phyloP scores from a whole-genome alignment of 1,140 invertebrate species.

The Coenobita brevimanus region DNA sequence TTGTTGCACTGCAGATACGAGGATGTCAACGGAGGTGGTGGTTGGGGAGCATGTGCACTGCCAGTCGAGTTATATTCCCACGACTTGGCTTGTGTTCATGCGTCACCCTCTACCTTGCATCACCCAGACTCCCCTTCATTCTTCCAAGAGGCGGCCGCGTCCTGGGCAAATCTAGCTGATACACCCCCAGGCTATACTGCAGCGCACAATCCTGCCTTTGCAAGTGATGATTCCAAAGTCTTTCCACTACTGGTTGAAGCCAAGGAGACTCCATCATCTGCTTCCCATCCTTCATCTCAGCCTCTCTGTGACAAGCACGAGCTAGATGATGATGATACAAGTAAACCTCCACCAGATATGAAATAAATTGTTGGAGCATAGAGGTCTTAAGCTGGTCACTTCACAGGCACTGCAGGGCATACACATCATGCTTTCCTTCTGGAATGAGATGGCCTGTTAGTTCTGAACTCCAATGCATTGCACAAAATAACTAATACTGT shows the following conservation, averaged over 20 bases:
- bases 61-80: slow-evolving; percentile 39
- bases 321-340: background rate
- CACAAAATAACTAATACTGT: no score
- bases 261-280: background rate
- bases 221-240: slow-evolving; percentile 25
- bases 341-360: no score
- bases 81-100: slow-evolving; percentile 40
- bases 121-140: slow-evolving; percentile 37
- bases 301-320: slow-evolving; percentile 16
- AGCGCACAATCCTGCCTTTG: slow-evolving; percentile 22
- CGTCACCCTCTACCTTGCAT: background rate
- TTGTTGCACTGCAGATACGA: slow-evolving; percentile 47
- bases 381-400: no score
- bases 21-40: slow-evolving; percentile 37
- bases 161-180: slow-evolving; percentile 17
- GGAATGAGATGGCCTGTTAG: no score
- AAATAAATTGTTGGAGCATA: no score
- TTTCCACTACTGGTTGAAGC: slow-evolving; percentile 21
- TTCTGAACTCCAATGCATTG: no score
- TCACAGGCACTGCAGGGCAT: no score
- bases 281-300: background rate
- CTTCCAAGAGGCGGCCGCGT: slow-evolving; percentile 26
- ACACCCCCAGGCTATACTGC: slow-evolving; percentile 16
- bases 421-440: no score
- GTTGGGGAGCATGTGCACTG: slow-evolving; percentile 51